Evolutionary conservation across 1,140 invertebrate species (phyloP).

Genomic region (Lepidurus couesii): DNA sequence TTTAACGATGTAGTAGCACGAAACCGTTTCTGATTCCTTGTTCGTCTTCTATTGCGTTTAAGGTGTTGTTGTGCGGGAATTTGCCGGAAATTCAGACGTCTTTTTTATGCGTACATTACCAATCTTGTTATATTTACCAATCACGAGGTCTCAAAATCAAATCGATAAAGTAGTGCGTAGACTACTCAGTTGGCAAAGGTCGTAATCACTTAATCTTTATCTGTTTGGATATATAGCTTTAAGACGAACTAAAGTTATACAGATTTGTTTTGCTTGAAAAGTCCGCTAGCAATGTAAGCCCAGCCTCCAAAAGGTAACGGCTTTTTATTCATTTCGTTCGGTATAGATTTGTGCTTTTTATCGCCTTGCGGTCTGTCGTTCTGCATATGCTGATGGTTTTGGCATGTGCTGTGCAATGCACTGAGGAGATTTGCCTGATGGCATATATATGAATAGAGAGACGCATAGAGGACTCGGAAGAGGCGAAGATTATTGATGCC

Average conservation of each 20-base stretch:
- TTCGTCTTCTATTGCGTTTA: background rate
- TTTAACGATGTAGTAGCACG: background rate
- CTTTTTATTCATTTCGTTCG: slow-evolving; percentile 6
- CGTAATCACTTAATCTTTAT: too few species aligned
- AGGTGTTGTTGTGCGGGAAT: background rate
- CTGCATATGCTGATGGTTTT: slow-evolving; percentile 4
- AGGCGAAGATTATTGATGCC: slow-evolving; percentile 9
- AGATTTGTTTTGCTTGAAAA: background rate
- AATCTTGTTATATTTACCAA: too few species aligned
- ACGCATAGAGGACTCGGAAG: background rate
- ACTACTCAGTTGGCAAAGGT: too few species aligned
- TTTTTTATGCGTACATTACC: too few species aligned
- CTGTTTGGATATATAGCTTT: too few species aligned
- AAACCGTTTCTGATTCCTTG: slow-evolving; percentile 7
- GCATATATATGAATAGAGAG: background rate
- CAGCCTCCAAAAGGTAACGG: background rate
- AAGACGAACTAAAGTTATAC: too few species aligned
- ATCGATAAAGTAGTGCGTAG: too few species aligned
- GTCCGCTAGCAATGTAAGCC: background rate
- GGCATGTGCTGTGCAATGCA: slow-evolving; percentile 7
- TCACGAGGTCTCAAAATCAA: too few species aligned
- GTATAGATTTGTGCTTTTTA: background rate
- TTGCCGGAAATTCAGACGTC: too few species aligned
- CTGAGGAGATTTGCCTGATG: slow-evolving; percentile 4
- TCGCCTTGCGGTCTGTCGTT: background rate